These are phyloP conservation scores for Tyria jacobaeae DNA, from an alignment of 2,888 invertebrate species.

Conservation along the genomic window DNA sequence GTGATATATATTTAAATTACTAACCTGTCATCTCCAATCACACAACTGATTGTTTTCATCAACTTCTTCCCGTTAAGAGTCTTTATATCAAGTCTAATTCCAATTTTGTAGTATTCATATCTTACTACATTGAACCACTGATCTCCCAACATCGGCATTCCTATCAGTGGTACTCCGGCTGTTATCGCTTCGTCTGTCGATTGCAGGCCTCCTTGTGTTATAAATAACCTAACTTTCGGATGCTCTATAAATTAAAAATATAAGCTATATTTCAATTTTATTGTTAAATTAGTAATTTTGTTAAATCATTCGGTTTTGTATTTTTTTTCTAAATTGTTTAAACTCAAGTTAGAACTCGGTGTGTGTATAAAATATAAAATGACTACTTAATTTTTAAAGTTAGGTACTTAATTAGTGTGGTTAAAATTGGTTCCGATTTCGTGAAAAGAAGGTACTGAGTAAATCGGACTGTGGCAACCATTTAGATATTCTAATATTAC, in stretches of 20 bases:
- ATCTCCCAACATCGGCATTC: slow-evolving; percentile 69
- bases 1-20: too few species aligned
- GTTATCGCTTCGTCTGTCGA: slow-evolving; percentile 72
- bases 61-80: slow-evolving; percentile 13
- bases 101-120: slow-evolving; percentile 32
- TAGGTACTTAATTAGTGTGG: too few species aligned
- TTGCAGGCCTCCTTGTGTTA: slow-evolving; percentile 75
- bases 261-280: too few species aligned
- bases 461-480: slow-evolving; percentile 61
- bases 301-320: too few species aligned
- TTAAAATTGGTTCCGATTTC: too few species aligned
- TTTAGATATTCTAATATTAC: slow-evolving; percentile 39
- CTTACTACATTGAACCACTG: slow-evolving; percentile 66
- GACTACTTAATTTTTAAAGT: too few species aligned
- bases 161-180: slow-evolving; percentile 61
- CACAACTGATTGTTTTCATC: slow-evolving; percentile 12
- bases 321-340: too few species aligned
- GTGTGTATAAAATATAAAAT: too few species aligned
- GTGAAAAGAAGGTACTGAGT: slow-evolving; percentile 7
- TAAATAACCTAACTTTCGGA: slow-evolving; percentile 74
- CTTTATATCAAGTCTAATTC: slow-evolving; percentile 21
- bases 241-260: slow-evolving; percentile 52
- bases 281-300: too few species aligned
- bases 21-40: slow-evolving; percentile 16
- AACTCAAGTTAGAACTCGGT: too few species aligned